A percentile compares a stretch with the other conserved stretches of the same genome.
These are phyloP conservation scores for Ectemnius lituratus DNA, from an alignment of 2,888 invertebrate genomes.

Conservation along the genomic window DNA sequence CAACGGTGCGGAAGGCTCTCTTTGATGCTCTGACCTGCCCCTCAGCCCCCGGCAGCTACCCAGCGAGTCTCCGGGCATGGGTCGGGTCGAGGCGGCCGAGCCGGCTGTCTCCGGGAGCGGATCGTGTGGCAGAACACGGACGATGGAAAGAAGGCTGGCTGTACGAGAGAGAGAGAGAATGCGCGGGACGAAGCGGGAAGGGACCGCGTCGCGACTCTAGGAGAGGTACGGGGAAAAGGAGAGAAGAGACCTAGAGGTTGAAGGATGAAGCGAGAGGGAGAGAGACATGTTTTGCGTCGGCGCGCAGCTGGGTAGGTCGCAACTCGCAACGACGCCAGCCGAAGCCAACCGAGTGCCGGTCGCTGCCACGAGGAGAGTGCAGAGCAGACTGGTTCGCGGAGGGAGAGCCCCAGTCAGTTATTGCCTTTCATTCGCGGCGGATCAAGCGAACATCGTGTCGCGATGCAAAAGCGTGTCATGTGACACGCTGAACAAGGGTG, in stretches of 20 bases:
- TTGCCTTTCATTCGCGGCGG: constrained; percentile 65
- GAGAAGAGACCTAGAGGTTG: not conserved
- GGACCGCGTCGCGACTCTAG: not conserved
- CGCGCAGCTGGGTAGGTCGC: constrained; percentile 44
- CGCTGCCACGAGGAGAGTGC: constrained; percentile 56
- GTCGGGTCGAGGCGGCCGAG: too few relatives aligned
- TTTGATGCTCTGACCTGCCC: constrained; percentile 4
- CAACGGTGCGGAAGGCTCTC: not conserved
- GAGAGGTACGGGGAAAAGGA: not conserved
- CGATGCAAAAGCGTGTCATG: constrained; percentile 65
- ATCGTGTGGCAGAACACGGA: not conserved
- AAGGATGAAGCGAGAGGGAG: not conserved
- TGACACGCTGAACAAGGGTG: constrained; percentile 60
- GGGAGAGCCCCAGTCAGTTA: constrained; percentile 67
- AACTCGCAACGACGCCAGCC: constrained; percentile 14
- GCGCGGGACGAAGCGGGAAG: not conserved
- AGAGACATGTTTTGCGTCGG: constrained; percentile 52
- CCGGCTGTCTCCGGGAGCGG: constrained; percentile 1
- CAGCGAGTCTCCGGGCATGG: too few relatives aligned
- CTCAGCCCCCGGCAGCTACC: not conserved
- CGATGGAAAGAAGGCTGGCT: not conserved
- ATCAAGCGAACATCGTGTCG: constrained; percentile 52
- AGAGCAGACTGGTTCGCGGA: constrained; percentile 44
- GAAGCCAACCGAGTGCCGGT: constrained; percentile 25
- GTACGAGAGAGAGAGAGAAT: not conserved